Percentiles rank a stretch among this genome's conserved stretches.
These are phyloP conservation scores for Saccopteryx leptura DNA, from an alignment of 2,113 vertebrate species.

Conservation along the genomic window DNA sequence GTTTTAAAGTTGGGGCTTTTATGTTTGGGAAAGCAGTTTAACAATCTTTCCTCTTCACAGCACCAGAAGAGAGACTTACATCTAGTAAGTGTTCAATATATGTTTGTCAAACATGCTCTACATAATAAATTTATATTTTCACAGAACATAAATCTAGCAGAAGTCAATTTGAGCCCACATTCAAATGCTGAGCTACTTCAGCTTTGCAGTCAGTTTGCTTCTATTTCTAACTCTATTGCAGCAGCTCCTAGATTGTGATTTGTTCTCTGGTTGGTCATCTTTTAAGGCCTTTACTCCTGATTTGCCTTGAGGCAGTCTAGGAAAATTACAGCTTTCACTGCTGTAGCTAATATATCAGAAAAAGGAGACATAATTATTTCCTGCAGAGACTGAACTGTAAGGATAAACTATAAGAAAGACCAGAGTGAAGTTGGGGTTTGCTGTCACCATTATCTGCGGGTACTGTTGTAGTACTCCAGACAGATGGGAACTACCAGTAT, in stretches of 20 bases:
- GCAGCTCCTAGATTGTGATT: neutral
- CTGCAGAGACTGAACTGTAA: neutral
- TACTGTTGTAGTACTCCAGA: neutral
- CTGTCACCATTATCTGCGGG: neutral
- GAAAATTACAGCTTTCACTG: slow-evolving; percentile 42
- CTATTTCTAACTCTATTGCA: slow-evolving; percentile 15
- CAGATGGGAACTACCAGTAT: too few relatives aligned
- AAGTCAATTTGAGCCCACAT: neutral
- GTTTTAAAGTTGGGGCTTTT: neutral
- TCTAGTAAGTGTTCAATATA: neutral
- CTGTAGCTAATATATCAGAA: slow-evolving; percentile 38
- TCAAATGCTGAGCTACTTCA: neutral
- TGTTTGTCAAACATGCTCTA: neutral
- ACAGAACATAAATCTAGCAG: neutral
- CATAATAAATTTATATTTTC: neutral
- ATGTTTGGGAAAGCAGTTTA: neutral
- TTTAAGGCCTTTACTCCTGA: slow-evolving; percentile 48
- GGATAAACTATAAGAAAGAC: neutral
- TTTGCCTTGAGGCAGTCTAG: neutral
- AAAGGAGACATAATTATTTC: slow-evolving; percentile 57
- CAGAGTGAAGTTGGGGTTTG: neutral
- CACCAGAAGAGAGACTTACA: neutral
- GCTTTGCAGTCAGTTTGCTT: neutral
- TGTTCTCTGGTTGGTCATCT: slow-evolving; percentile 30
- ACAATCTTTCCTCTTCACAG: neutral